Base-by-base conservation (phyloP, 2,888 invertebrate species). In the Pelosia muscerda region DNA sequence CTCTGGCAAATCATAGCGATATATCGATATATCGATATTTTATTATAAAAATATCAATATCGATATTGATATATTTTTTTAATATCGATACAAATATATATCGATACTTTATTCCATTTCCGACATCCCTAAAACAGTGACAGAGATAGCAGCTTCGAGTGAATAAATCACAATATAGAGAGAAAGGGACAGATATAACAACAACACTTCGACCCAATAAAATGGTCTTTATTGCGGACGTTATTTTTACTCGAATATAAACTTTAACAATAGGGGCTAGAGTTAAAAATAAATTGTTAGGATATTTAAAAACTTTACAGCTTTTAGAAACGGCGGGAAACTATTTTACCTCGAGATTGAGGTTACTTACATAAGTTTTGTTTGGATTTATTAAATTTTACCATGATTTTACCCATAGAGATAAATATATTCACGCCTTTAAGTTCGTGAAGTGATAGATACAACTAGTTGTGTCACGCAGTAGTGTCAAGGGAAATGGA, bases 241-340 rank as follows among this genome's bases (percentile, higher is more conserved):
- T 26, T 9, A 19, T 8, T 23, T 13, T 53, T 54, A 22, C 1
- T 62, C 10, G 10, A 79, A 53, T 63, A 26, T 69, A 13, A 68
- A 59, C 68, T 69, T 64, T 73, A 13, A 0, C 0, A 0, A 0
- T 2, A n/a, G 0, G 2, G 0, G 0, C 0, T 75, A 81, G 53
- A 62, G 67, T 66, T 38, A 10, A 75, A 71, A 42, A 25, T 60
- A 1, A 19, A 23, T 25, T 49, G 38, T 34, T 19, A 1, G 69
- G 75, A 80, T 74, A 72, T 76, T 62, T 38, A 70, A 75, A 77
- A 75, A 77, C 82, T 77, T 73, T 62, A 63, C 54, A 64, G 74
- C 71, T 77, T 76, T 78, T 82, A 71, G 78, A 86, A 83, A 87
- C 90, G 91, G 91, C 91, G 91, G 91, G 91, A 91, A 91, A 88